Base-by-base conservation (phyloP, 2,888 invertebrate genomes). In the Cryptus viduatorius region DNA sequence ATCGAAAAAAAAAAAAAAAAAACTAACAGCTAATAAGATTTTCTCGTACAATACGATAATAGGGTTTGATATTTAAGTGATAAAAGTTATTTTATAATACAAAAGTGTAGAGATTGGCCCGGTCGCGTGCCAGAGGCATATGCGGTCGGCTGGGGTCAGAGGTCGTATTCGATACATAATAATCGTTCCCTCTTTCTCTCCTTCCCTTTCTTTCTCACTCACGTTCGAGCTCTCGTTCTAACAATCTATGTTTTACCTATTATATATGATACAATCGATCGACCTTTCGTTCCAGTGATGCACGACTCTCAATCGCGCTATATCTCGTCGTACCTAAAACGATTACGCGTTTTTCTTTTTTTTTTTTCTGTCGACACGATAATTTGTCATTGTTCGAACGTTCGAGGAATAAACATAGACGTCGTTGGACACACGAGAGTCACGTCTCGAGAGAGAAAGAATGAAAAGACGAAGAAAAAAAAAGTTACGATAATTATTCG, bases 221-320 rank as follows among this genome's bases (percentile, higher is more conserved):
- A 12, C 65, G 29, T 56, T 73, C 73, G 68, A 44, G 61, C 37
- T 53, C 53, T 79, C 56, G 37, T 73, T 73, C 64, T 68, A 69
- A 73, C 53, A 79, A 78, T 75, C 78, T 83, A 86, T 75, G 72
- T 69, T 86, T 86, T 83, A 83, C 65, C 80, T 72, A 75, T 79
- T 85, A 81, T 86, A 73, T 75, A 82, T 83, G 82, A 86, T 87
- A 87, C 80, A 82, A 87, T 86, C 86, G 83, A 85, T 83, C 69
- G 84, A 86, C 81, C 79, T 83, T 86, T 86, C 86, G 84, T 82
- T 81, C 71, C 59, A 65, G 56, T 79, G 19, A 71, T 79, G 46
- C 83, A 81, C 86, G 83, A 83, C 73, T 73, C 76, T 68, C 67
- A 44, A 48, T 73, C 44, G 67, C 44, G 64, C 69, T 67, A 64